These are phyloP conservation scores for Malurus elegans DNA, from an alignment of 2,113 vertebrate species.

Conservation along the genomic window DNA sequence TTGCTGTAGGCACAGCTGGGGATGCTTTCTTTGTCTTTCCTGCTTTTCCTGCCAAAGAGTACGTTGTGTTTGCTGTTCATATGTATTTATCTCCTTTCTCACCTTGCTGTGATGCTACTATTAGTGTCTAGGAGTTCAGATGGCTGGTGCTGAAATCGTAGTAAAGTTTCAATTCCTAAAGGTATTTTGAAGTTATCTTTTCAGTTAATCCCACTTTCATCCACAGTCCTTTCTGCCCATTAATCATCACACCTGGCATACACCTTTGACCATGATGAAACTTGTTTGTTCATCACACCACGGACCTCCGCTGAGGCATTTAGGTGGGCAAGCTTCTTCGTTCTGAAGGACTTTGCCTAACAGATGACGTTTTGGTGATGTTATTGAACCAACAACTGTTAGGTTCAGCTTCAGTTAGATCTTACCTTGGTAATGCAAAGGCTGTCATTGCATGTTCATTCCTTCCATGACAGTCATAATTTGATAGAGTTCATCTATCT, in stretches of 20 bases:
- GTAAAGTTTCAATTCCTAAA: neutral
- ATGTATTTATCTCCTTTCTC: neutral
- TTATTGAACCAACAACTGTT: neutral
- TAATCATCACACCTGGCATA: neutral
- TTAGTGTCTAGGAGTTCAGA: neutral
- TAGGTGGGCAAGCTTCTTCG: neutral
- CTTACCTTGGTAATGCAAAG: neutral
- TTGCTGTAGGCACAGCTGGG: neutral
- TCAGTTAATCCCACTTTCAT: neutral
- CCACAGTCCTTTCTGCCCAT: neutral
- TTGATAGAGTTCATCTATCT: neutral
- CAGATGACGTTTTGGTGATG: too few species aligned
- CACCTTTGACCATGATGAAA: neutral
- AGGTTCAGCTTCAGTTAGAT: neutral
- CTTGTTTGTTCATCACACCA: neutral
- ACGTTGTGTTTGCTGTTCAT: fast-evolving
- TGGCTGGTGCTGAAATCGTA: neutral
- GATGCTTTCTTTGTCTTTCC: neutral
- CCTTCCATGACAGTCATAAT: neutral
- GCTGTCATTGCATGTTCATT: neutral
- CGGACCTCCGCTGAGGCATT: neutral
- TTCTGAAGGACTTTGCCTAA: neutral
- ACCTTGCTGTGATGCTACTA: neutral
- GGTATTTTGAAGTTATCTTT: neutral
- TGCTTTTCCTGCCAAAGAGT: neutral